Conservation (phyloP, 2,888 invertebrate species). For the Trichogramma dendrolimi region DNA sequence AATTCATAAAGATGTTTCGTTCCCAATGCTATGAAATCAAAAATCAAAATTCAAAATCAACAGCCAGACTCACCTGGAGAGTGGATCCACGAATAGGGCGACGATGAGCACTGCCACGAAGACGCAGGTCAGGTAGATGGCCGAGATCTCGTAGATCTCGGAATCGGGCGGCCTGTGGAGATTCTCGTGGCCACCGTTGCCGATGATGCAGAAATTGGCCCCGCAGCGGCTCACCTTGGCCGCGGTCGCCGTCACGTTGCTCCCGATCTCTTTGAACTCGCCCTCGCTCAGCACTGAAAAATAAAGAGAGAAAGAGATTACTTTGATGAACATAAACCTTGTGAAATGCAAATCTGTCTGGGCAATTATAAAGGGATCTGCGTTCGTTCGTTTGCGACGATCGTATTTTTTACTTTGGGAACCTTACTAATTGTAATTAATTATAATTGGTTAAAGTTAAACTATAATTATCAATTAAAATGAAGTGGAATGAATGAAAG, state of each 20-base stretch:
- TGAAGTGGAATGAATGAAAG: too few relatives aligned
- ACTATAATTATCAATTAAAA: too few relatives aligned
- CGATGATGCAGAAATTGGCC: slow-evolving; percentile 76
- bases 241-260: slow-evolving; percentile 43
- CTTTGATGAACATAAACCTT: too few relatives aligned
- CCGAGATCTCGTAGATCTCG: slow-evolving; percentile 84
- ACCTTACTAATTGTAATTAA: too few relatives aligned
- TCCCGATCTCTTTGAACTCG: slow-evolving; percentile 57
- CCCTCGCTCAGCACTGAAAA: slow-evolving; percentile 71
- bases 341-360: too few relatives aligned
- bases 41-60: too few relatives aligned
- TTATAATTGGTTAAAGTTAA: too few relatives aligned
- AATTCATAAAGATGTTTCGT: too few relatives aligned
- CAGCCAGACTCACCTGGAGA: slow-evolving; percentile 65
- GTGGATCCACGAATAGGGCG: slow-evolving; percentile 82
- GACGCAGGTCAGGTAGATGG: slow-evolving; percentile 85
- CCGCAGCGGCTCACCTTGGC: slow-evolving; percentile 64
- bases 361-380: too few relatives aligned
- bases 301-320: background rate
- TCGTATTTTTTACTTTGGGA: too few relatives aligned
- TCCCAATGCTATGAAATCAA: too few relatives aligned
- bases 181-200: slow-evolving; percentile 68
- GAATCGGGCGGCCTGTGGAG: slow-evolving; percentile 76
- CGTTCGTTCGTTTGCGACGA: too few relatives aligned
- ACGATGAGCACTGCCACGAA: slow-evolving; percentile 81